Percentiles rank a stretch among this genome's conserved stretches.
These are phyloP conservation scores for Alectura lathami DNA, from an alignment of 2,113 vertebrate species.

Conservation along the genomic window DNA sequence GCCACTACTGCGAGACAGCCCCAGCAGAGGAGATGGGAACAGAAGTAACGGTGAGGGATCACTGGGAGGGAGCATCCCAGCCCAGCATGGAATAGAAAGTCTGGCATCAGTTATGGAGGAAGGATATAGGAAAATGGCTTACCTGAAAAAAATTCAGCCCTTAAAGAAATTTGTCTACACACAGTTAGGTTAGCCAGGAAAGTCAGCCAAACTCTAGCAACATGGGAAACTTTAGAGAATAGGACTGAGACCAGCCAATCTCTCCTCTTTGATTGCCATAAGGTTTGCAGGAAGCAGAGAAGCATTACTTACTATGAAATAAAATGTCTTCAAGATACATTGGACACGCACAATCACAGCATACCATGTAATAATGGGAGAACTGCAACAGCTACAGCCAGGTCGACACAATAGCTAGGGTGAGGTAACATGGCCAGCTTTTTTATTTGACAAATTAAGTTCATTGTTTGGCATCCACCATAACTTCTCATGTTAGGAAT, in stretches of 20 bases:
- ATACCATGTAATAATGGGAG: background rate
- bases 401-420: background rate
- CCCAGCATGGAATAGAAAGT: background rate
- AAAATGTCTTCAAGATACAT: rapidly evolving
- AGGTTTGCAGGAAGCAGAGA: background rate
- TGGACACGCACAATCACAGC: background rate
- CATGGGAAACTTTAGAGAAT: background rate
- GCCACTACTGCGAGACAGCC: background rate
- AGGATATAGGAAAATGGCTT: background rate
- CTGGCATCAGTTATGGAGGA: background rate
- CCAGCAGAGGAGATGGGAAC: background rate
- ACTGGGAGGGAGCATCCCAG: background rate
- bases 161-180: background rate
- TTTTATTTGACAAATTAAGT: background rate
- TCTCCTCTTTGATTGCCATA: background rate
- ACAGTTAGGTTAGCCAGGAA: background rate
- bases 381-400: background rate
- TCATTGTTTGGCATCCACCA: rapidly evolving
- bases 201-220: background rate
- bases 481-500: background rate
- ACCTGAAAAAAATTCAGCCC: background rate
- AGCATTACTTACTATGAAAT: background rate
- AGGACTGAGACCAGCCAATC: background rate
- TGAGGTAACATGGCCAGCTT: background rate
- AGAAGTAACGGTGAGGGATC: background rate